Conservation (phyloP, 2,113 vertebrate species). For the Psilopogon haemacephalus region DNA sequence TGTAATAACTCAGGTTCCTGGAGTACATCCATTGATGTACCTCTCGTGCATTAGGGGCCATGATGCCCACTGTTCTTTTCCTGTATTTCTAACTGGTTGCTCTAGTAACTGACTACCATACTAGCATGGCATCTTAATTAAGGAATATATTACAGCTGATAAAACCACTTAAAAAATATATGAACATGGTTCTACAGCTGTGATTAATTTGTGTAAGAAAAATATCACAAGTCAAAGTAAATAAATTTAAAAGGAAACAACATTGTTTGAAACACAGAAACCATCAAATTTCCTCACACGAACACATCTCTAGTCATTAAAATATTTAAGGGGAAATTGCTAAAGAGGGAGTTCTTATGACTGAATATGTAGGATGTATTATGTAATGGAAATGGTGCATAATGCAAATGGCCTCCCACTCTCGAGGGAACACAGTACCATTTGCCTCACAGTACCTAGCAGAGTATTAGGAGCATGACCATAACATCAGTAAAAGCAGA, state of each 20-base stretch:
- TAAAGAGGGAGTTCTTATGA: not conserved
- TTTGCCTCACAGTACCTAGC: not conserved
- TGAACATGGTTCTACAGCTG: not conserved
- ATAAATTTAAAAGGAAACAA: not conserved
- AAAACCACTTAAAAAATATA: not conserved
- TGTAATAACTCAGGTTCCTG: not conserved
- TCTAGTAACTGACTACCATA: not conserved
- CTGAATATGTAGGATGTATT: not conserved
- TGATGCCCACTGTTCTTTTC: not conserved
- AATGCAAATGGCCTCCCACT: not conserved
- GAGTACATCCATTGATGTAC: not conserved
- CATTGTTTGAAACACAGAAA: not conserved
- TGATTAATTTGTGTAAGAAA: not conserved
- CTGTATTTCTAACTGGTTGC: not conserved
- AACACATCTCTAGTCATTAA: not conserved
- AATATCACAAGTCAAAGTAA: not conserved
- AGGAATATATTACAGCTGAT: not conserved
- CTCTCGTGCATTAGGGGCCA: not conserved
- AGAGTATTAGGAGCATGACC: not conserved
- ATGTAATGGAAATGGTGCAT: not conserved
- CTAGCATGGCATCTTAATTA: not conserved
- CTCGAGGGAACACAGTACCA: rapidly evolving
- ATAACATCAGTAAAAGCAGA: not conserved
- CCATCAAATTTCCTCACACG: not conserved
- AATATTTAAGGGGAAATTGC: not conserved